Evolutionary conservation across 2,888 invertebrate species (phyloP), one percentile per base, ranked within the genome.

Genomic region (Andrena hattorfiana): DNA sequence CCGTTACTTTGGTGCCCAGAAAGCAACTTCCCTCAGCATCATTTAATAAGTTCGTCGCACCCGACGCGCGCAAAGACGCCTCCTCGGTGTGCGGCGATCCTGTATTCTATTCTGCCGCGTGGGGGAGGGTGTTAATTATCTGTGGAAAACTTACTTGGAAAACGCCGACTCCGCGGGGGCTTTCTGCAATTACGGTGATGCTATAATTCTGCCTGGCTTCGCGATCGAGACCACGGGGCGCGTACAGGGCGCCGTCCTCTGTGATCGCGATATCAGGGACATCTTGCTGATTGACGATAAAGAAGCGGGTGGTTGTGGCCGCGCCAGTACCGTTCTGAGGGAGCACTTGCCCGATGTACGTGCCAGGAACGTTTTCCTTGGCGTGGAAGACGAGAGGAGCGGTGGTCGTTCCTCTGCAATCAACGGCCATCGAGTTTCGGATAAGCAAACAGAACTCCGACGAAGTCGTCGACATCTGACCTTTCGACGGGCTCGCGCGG

Each of bases 201-300:
- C 97, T 95, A 87, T 97, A 98, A 69, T 95, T 95, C 88, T 96
- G 96, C 81, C 96, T 95, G 85, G 95, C 95, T 94, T 98, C 98
- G 86, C 98, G 95, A 92, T 98, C 98, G 69, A 98, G 94, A 26
- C 97, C 96, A 82, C 95, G 96, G 71, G 97, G 95, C 0, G 97
- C 97, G 92, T 96, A 97, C n/a, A 98, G 95, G 0, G 97, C 96
- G 35, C 98, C 98, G 91, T 97, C 97, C 85, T 95, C 93, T 5
- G 97, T 97, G 49, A 98, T 97, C 42, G 96, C 96, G 85, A 98
- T 97, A 90, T 97, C 97, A 23, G 96, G 95, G 3, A 97, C 96
- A 92, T 98, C 98, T 89, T 97, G 96, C 90, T 97, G 97, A 94
- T 97, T 97, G 51, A 97, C 97, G 83, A 98, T 97, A 28, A 97